phyloP scores from a whole-genome alignment of 2,888 invertebrate genomes.

The Amphimallon solstitiale region DNA sequence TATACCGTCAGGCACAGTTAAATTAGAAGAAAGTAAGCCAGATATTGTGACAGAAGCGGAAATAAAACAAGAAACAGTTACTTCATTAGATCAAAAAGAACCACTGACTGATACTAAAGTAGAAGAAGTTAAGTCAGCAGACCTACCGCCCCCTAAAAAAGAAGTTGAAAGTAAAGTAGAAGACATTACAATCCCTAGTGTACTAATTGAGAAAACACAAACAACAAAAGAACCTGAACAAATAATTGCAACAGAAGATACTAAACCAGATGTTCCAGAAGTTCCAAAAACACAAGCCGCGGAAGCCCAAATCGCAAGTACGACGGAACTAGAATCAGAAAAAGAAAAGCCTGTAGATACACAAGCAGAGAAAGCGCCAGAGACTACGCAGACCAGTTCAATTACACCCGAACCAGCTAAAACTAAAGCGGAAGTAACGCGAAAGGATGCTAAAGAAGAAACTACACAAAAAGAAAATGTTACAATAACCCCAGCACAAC shows the following conservation, averaged over 20 bases:
- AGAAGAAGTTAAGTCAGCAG: conserved; percentile 33
- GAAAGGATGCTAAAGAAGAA: conserved; percentile 30
- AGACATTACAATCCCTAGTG: conserved; percentile 35
- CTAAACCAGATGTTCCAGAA: conserved; percentile 41
- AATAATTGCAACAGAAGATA: conserved; percentile 5
- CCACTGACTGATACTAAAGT: conserved; percentile 34
- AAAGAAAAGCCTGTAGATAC: conserved; percentile 13
- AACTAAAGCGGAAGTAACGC: conserved; percentile 34
- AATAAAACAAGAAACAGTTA: conserved; percentile 7
- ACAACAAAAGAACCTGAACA: not conserved
- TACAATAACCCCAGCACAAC: conserved; percentile 2
- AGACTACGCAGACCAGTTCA: conserved; percentile 54
- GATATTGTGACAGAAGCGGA: not conserved
- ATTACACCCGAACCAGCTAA: conserved; percentile 46
- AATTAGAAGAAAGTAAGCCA: not conserved
- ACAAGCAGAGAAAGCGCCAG: conserved; percentile 50
- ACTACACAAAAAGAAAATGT: not conserved
- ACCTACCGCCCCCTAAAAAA: conserved; percentile 39
- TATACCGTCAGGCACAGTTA: not conserved
- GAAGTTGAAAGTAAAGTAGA: conserved; percentile 35
- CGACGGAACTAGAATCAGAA: conserved; percentile 38
- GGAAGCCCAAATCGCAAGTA: conserved; percentile 53
- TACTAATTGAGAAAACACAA: not conserved
- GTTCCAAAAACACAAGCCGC: conserved; percentile 48
- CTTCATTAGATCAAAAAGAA: conserved; percentile 25